Evolutionary conservation across 2,797 vertebrate species (phyloP), one percentile per base, ranked within the genome.

Genomic region (Pempheris klunzingeri): DNA sequence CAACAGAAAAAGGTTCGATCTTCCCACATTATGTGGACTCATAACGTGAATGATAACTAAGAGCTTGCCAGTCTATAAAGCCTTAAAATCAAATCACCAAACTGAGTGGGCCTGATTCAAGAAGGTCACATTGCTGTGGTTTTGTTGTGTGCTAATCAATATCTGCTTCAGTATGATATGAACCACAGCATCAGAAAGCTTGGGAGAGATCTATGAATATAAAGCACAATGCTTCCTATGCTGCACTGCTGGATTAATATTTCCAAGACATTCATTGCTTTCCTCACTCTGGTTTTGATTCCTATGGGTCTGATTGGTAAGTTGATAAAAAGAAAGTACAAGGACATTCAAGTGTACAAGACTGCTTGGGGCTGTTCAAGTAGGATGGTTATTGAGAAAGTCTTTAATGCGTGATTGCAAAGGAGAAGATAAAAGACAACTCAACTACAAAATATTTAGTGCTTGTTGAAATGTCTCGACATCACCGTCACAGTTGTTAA

Each of bases 1-100:
- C 26, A 38, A 62, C 39, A 4, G 28, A 61, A 71, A n/a, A 52
- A 68, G n/a, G 54, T 26, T 26, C 5, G 36, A 74, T 61, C 20
- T 20, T 44, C n/a, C 55, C 18, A n/a, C n/a, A n/a, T n/a, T n/a
- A n/a, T 39, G 13, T 18, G 76, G 80, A 78, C 59, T 78, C 63
- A 11, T 32, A 8, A 41, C 46, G 26, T 38, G 26, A 68, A 74
- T n/a, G 14, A 4, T 43, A 77, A 52, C 34, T 53, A n/a, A 66
- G n/a, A 36, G 62, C 44, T 62, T 47, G 24, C 26, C 13, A 36
- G 22, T n/a, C 7, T 49, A n/a, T n/a, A n/a, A n/a, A n/a, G n/a
- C n/a, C n/a, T 46, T 41, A 17, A 68, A 34, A 43, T 67, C 39
- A 14, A 54, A 44, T 11, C 26, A 26, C 39, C 28, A 54, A 47